phyloP scores from a whole-genome alignment of 2,113 vertebrate species.

The Macquaria ambigua region DNA sequence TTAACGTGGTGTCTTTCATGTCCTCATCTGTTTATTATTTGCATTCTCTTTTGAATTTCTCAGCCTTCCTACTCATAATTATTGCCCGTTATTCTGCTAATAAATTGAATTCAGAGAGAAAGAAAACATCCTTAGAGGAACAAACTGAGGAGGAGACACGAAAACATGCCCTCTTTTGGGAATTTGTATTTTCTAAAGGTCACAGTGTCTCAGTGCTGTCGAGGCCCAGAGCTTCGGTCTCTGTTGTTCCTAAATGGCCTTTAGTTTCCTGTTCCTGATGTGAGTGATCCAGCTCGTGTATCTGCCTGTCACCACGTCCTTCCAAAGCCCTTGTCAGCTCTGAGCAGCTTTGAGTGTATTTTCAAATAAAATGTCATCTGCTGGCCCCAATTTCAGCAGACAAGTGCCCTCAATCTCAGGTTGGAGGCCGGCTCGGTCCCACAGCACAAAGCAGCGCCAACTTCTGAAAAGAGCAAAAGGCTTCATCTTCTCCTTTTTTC shows the following conservation, averaged over 20 bases:
- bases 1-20: background rate
- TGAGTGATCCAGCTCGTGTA: slow-evolving; percentile 35
- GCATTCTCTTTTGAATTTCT: slow-evolving; percentile 1
- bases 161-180: slow-evolving; percentile 13
- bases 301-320: slow-evolving; percentile 46
- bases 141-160: slow-evolving; percentile 20
- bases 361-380: slow-evolving; percentile 76
- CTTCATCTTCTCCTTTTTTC: slow-evolving; percentile 21
- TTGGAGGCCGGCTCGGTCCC: slow-evolving; percentile 60
- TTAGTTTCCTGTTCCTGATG: slow-evolving; percentile 58
- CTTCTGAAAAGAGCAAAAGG: slow-evolving; percentile 45
- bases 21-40: background rate
- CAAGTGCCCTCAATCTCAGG: slow-evolving; percentile 78
- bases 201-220: slow-evolving; percentile 3
- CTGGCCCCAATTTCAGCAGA: slow-evolving; percentile 77
- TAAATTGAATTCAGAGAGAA: slow-evolving; percentile 22
- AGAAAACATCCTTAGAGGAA: slow-evolving; percentile 12
- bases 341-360: slow-evolving; percentile 55
- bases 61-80: background rate
- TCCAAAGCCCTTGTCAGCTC: slow-evolving; percentile 45
- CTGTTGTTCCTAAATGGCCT: slow-evolving; percentile 65
- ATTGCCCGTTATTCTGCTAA: slow-evolving; percentile 6
- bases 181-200: slow-evolving; percentile 57
- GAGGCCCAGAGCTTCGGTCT: slow-evolving; percentile 27
- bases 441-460: slow-evolving; percentile 22